Base-by-base conservation (phyloP, 2,888 invertebrate genomes). In the Pseudoips prasinana region DNA sequence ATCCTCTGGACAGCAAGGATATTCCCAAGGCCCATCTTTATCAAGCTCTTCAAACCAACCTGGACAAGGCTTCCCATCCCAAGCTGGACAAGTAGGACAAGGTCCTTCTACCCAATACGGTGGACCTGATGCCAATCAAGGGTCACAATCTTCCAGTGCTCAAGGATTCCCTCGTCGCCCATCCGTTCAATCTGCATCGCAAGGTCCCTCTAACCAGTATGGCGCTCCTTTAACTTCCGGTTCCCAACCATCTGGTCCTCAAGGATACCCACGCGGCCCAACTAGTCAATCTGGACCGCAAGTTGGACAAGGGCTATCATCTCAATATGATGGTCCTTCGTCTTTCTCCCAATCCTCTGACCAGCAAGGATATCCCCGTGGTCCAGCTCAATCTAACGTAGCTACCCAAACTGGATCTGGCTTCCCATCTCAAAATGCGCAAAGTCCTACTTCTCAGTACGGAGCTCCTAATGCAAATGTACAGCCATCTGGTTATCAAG, bases 401-500 rank as follows among this genome's bases (percentile, higher is more conserved):
- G 9, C 33, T 17, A 28, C 9, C 8, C 8, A 29, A 8, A 11
- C 25, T 3, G 23, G 31, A 3, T 7, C 14, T 5, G 7, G 11
- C 11, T 19, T 19, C 5, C 3, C 10, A n/a, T 1, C 34, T 10
- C 41, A 45, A 20, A 27, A 26, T 5, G 10, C 29, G 7, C 22
- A 20, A 7, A 33, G 39, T 10, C 28, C 44, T n/a, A 29, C 53
- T 10, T 50, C 53, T 19, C 36, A 49, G 10, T 49, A 45, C 23
- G 45, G 36, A 17, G 26, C 38, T 25, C 53, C 49, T 22, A 8
- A 19, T 23, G 8, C 9, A 7, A 20, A 1, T 8, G 8, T n/a
- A 22, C 1, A 4, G 2, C 2, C 22, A 8, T 7, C 11, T 8
- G 8, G 23, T 2, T 23, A 2, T 11, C 25, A 25, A 10, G 10